Evolutionary conservation across 2,888 invertebrate species (phyloP).

Genomic region (Phymatocera aterrima): DNA sequence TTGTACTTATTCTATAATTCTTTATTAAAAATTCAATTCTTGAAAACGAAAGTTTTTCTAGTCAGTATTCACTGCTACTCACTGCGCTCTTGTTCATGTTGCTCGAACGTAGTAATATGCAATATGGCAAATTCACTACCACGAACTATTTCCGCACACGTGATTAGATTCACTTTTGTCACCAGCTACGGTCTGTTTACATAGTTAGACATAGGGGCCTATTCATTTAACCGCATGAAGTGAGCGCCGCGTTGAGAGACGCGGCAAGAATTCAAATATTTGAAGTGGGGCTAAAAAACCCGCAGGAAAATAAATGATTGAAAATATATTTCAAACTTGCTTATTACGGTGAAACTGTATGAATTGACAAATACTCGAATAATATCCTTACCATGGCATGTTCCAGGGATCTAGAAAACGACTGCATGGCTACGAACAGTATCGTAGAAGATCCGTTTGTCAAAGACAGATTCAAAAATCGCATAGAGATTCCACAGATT

Average conservation of each 20-base stretch:
- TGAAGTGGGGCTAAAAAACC: not conserved
- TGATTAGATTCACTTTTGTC: too few species aligned
- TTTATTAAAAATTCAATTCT: not conserved
- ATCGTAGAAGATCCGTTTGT: constrained; percentile 31
- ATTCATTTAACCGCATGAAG: too few species aligned
- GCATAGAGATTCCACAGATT: constrained; percentile 1
- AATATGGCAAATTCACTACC: too few species aligned
- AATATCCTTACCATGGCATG: not conserved
- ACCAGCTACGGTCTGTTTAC: too few species aligned
- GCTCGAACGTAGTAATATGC: too few species aligned
- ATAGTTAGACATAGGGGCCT: too few species aligned
- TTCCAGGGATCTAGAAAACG: not conserved
- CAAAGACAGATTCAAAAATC: constrained; percentile 22
- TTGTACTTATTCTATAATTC: too few species aligned
- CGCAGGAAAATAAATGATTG: not conserved
- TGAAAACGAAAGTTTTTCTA: constrained; percentile 26
- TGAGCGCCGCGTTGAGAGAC: not conserved
- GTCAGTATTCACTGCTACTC: too few species aligned
- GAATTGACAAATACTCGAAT: not conserved
- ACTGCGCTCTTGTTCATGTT: too few species aligned
- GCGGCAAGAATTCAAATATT: not conserved
- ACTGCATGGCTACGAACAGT: constrained; percentile 6
- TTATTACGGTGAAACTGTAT: not conserved
- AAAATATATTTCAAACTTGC: not conserved
- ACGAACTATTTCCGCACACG: too few species aligned